These are phyloP conservation scores for Halocaridina rubra DNA, from an alignment of 2,888 invertebrate genomes.

Conservation along the genomic window DNA sequence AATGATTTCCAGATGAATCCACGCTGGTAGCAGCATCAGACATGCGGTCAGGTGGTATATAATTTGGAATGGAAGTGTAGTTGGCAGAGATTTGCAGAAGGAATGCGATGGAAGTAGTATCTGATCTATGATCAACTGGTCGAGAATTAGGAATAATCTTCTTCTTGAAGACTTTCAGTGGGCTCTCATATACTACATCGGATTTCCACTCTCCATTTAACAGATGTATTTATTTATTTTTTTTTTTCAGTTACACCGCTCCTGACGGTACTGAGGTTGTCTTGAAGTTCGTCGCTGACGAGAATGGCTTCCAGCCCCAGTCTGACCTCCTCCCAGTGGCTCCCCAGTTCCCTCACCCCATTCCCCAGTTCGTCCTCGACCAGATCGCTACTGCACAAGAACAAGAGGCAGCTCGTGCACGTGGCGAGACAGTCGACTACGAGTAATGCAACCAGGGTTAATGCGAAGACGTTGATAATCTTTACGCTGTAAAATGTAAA, in stretches of 20 bases:
- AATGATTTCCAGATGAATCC: too few species aligned
- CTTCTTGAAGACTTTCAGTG: background rate
- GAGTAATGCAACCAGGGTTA: too few species aligned
- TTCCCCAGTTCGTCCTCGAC: too few species aligned
- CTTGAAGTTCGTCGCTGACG: slow-evolving; percentile 37
- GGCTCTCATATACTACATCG: background rate
- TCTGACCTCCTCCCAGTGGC: too few species aligned
- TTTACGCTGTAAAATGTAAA: too few species aligned
- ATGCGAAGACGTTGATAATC: too few species aligned
- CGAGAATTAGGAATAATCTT: background rate
- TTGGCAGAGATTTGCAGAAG: too few species aligned
- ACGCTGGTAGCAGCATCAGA: too few species aligned
- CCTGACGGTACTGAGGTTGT: slow-evolving; percentile 36
- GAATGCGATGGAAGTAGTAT: background rate
- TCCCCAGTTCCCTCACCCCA: slow-evolving; percentile 51
- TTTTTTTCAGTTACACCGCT: slow-evolving; percentile 38
- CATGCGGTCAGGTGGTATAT: too few species aligned
- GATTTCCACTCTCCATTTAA: background rate
- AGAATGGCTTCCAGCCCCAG: too few species aligned
- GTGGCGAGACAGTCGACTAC: background rate
- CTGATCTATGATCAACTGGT: background rate
- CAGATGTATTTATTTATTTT: background rate
- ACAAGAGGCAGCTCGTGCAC: slow-evolving; percentile 26
- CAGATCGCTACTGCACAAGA: slow-evolving; percentile 43
- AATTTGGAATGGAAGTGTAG: too few species aligned